These are phyloP conservation scores for Salvelinus sp. DNA, from an alignment of 2,113 vertebrate genomes.

Conservation along the genomic window DNA sequence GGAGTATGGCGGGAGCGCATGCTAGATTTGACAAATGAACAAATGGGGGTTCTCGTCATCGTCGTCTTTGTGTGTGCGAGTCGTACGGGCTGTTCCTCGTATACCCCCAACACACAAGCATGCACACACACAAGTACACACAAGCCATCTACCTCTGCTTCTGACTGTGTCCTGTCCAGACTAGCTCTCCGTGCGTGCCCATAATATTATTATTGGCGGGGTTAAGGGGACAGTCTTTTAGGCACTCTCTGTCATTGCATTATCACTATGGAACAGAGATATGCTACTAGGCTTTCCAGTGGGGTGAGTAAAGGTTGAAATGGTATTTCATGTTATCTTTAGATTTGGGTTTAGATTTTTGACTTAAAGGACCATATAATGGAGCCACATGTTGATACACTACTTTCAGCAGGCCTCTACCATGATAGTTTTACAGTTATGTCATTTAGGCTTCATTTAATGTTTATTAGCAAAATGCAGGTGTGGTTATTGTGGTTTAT, in stretches of 20 bases:
- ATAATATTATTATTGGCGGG: constrained; percentile 37
- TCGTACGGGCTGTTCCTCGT: constrained; percentile 42
- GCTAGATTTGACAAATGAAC: constrained; percentile 93
- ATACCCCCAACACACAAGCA: constrained; percentile 49
- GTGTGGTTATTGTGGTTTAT: constrained; percentile 18
- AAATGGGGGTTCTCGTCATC: constrained; percentile 66
- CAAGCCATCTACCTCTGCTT: constrained; percentile 27
- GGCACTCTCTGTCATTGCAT: too few species aligned
- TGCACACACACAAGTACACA: neutral
- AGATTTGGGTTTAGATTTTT: too few species aligned
- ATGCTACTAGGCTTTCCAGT: too few species aligned
- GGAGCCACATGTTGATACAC: too few species aligned
- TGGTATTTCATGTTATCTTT: too few species aligned
- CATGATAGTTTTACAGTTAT: neutral
- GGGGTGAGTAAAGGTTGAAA: too few species aligned
- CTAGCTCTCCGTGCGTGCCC: constrained; percentile 6
- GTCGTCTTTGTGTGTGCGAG: constrained; percentile 83
- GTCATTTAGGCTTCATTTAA: constrained; percentile 45
- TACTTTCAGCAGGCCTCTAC: too few species aligned
- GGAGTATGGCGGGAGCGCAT: constrained; percentile 86
- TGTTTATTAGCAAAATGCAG: constrained; percentile 38
- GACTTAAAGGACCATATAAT: too few species aligned
- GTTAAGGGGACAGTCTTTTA: neutral
- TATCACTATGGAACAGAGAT: too few species aligned
- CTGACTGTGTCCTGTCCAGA: constrained; percentile 77